phyloP scores from a whole-genome alignment of 2,797 vertebrate genomes.

The Bovichtus diacanthus region DNA sequence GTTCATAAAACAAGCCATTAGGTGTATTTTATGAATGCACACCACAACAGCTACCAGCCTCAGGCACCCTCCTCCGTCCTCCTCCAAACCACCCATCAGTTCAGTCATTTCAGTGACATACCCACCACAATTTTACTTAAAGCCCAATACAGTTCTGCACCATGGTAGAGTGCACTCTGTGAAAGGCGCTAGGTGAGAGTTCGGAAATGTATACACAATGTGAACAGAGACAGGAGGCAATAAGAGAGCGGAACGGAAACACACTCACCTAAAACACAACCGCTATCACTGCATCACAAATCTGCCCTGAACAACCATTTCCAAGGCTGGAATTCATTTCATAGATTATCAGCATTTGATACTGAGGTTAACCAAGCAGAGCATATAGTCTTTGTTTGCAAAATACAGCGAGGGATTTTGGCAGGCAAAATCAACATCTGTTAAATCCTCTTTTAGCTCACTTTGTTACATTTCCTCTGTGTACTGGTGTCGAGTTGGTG shows the following conservation, averaged over 20 bases:
- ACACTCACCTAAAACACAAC: constrained; percentile 41
- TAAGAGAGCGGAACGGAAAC: constrained; percentile 32
- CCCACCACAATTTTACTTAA: constrained; percentile 64
- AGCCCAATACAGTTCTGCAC: constrained; percentile 41
- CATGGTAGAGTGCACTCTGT: constrained; percentile 42
- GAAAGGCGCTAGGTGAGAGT: constrained; percentile 47
- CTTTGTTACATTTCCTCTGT: constrained; percentile 1
- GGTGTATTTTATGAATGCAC: constrained; percentile 74
- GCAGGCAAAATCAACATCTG: constrained; percentile 37
- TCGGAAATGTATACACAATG: constrained; percentile 52
- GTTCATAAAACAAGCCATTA: constrained; percentile 79
- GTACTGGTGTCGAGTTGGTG: background rate
- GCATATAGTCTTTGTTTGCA: constrained; percentile 48
- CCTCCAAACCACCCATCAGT: constrained; percentile 43
- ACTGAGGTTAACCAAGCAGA: constrained; percentile 47
- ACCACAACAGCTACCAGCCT: constrained; percentile 41
- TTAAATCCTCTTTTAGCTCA: constrained; percentile 34
- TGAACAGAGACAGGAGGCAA: constrained; percentile 50
- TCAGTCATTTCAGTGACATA: constrained; percentile 54
- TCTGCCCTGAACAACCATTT: constrained; percentile 33
- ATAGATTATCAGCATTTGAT: constrained; percentile 62
- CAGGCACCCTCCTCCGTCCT: constrained; percentile 14
- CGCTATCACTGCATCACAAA: constrained; percentile 45
- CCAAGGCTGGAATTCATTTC: constrained; percentile 56
- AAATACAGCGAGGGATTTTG: constrained; percentile 26